Conservation (phyloP, 2,888 invertebrate genomes). For the Toxonevra muliebris region DNA sequence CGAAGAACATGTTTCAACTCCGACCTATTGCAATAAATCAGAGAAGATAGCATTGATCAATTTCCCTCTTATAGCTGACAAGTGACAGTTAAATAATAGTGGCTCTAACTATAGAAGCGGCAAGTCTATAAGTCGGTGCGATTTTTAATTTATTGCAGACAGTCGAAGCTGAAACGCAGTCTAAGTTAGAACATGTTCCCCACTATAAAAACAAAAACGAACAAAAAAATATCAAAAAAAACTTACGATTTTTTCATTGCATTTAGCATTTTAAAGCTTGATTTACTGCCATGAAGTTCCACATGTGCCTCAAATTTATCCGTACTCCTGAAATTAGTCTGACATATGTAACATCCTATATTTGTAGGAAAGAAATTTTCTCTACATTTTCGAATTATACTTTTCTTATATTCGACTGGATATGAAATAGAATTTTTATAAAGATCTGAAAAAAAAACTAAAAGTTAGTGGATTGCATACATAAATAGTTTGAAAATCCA, state of each 20-base stretch:
- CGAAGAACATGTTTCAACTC: neutral
- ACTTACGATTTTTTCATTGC: constrained; percentile 49
- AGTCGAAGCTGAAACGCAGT: no score
- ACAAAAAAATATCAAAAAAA: neutral
- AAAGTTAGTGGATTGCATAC: neutral
- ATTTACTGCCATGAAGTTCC: constrained; percentile 54
- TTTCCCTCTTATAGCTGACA: no score
- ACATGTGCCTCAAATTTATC: constrained; percentile 56
- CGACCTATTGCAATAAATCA: no score
- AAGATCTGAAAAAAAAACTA: constrained; percentile 3
- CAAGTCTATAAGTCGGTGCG: no score
- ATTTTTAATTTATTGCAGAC: no score
- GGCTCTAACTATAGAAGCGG: no score
- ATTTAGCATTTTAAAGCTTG: constrained; percentile 53
- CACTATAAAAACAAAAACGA: neutral
- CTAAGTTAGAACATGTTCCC: no score
- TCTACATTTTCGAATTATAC: constrained; percentile 33
- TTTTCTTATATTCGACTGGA: constrained; percentile 49
- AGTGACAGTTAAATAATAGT: no score
- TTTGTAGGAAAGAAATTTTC: constrained; percentile 47
- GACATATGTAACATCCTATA: constrained; percentile 58
- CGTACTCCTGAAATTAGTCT: constrained; percentile 52
- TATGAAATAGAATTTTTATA: constrained; percentile 39
- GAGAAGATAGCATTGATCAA: no score
- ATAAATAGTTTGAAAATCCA: no score